Evolutionary conservation across 2,888 invertebrate species (phyloP).

Genomic region (Listrodromus nycthemerus): DNA sequence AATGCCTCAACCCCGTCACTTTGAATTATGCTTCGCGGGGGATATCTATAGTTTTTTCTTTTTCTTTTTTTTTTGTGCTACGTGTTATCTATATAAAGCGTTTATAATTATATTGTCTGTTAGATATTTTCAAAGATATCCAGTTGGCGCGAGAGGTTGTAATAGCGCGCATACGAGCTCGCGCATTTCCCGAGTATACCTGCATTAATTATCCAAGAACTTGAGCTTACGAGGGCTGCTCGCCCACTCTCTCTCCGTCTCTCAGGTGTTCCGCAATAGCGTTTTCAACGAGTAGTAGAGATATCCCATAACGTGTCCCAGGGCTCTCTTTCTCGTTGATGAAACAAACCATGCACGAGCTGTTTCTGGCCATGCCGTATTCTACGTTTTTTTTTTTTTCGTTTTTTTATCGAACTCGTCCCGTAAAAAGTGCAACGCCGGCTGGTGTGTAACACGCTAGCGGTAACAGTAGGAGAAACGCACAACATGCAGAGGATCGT

Average conservation of each 20-base stretch:
- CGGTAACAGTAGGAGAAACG: not conserved
- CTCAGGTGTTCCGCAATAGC: conserved; percentile 12
- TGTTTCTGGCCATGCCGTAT: not conserved
- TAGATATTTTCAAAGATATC: not conserved
- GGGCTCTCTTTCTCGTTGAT: conserved; percentile 42
- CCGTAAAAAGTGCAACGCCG: conserved; percentile 14
- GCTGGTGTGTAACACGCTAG: conserved; percentile 14
- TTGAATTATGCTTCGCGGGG: conserved; percentile 32
- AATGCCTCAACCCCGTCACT: conserved; percentile 27
- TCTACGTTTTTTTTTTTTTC: not conserved
- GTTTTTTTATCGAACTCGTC: conserved; percentile 23
- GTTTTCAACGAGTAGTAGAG: conserved; percentile 12
- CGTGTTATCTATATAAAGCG: not conserved
- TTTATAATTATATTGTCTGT: conserved; percentile 34
- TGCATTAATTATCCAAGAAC: conserved; percentile 49
- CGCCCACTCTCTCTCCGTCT: not conserved
- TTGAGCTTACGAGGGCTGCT: not conserved
- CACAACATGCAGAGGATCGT: conserved; percentile 5
- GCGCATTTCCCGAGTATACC: conserved; percentile 7
- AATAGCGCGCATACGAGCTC: conserved; percentile 2
- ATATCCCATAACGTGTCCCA: conserved; percentile 33
- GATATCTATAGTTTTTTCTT: not conserved
- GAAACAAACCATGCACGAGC: conserved; percentile 35
- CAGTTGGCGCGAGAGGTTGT: not conserved
- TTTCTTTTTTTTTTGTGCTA: not conserved